phyloP scores from a whole-genome alignment of 2,797 vertebrate genomes.

The Notamacropus eugenii region DNA sequence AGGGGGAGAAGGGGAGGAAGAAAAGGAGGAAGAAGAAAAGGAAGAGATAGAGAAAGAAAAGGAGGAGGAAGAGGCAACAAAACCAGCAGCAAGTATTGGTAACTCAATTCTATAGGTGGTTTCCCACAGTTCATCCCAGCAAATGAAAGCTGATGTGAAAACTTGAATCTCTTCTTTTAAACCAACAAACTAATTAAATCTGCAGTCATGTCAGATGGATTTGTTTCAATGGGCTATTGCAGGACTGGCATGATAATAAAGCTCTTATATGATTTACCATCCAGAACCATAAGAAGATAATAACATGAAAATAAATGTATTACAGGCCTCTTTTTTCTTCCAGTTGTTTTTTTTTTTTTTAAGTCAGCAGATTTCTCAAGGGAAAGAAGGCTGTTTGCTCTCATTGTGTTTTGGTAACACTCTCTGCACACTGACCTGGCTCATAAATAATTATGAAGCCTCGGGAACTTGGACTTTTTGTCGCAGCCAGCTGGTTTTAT shows the following conservation, averaged over 20 bases:
- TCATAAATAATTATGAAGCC: slow-evolving; percentile 58
- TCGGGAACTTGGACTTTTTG: slow-evolving; percentile 56
- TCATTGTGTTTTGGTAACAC: slow-evolving; percentile 41
- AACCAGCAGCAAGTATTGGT: not conserved
- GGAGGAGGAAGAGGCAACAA: not conserved
- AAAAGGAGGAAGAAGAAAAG: not conserved
- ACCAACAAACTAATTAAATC: slow-evolving; percentile 19
- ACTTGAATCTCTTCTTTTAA: slow-evolving; percentile 20
- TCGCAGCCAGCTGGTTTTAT: slow-evolving; percentile 62
- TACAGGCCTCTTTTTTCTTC: not conserved
- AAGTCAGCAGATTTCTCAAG: slow-evolving; percentile 36
- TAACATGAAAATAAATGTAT: not conserved
- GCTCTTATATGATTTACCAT: slow-evolving; percentile 44
- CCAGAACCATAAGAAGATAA: not conserved
- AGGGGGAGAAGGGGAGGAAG: not conserved
- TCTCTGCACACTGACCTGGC: not conserved
- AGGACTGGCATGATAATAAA: slow-evolving; percentile 26
- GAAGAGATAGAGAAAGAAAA: not conserved
- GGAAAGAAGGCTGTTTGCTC: slow-evolving; percentile 49
- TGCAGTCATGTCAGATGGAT: not conserved
- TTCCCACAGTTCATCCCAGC: slow-evolving; percentile 20
- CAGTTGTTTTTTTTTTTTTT: not conserved
- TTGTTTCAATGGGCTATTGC: slow-evolving; percentile 22
- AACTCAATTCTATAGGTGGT: not conserved
- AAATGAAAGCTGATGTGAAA: slow-evolving; percentile 23